Conservation (phyloP, 1,140 invertebrate genomes). For the Bradynema listronoti region DNA sequence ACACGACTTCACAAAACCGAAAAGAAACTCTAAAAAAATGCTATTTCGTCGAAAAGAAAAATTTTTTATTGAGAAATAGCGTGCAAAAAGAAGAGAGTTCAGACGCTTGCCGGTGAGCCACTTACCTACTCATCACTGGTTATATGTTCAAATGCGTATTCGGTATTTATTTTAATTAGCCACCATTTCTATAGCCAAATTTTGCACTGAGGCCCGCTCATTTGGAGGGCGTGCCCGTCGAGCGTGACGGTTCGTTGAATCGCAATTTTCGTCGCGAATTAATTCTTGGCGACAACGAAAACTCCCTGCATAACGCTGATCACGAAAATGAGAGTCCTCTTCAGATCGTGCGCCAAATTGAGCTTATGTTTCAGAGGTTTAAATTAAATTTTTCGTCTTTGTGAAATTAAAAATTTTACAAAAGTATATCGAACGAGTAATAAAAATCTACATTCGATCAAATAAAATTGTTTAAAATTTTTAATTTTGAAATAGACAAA, state of each 20-base stretch:
- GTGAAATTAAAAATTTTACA: background rate
- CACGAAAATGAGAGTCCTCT: background rate
- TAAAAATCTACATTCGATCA: background rate
- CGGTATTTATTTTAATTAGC: no score
- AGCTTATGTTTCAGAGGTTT: no score
- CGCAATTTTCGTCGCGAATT: constrained; percentile 34
- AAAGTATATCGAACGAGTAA: background rate
- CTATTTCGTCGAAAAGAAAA: no score
- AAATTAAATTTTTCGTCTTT: constrained; percentile 21
- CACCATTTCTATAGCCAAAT: no score
- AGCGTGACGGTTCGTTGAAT: constrained; percentile 34
- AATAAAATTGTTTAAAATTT: background rate
- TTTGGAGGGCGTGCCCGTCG: constrained; percentile 30
- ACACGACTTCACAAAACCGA: no score
- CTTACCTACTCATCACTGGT: no score
- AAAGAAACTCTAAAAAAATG: no score
- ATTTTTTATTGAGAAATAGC: no score
- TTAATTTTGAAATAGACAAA: background rate
- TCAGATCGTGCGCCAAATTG: constrained; percentile 15
- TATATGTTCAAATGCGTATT: no score
- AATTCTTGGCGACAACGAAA: constrained; percentile 15
- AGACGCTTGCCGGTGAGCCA: no score
- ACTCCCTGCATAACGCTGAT: constrained; percentile 11
- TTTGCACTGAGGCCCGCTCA: constrained; percentile 39
- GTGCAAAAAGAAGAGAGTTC: no score